phyloP scores from a whole-genome alignment of 2,888 invertebrate species.

The Formica aserva region DNA sequence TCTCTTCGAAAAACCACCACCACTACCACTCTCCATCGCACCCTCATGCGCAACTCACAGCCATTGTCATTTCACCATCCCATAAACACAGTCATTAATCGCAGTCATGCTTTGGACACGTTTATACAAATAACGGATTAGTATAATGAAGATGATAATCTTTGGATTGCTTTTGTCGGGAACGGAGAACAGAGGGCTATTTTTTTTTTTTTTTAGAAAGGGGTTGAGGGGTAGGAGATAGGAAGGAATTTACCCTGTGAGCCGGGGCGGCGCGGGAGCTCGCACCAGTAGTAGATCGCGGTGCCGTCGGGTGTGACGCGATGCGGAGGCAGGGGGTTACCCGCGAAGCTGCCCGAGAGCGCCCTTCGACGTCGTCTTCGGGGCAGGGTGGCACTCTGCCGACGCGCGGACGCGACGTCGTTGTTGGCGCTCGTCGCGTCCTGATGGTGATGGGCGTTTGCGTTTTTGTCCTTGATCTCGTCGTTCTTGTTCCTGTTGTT shows the following conservation, averaged over 20 bases:
- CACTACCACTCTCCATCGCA: conserved; percentile 55
- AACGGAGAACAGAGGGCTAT: not conserved
- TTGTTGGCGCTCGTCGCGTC: conserved; percentile 67
- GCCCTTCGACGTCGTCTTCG: conserved; percentile 82
- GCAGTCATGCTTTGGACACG: conserved; percentile 26
- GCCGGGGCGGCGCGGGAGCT: conserved; percentile 88
- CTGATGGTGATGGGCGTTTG: conserved; percentile 69
- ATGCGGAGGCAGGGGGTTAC: conserved; percentile 89
- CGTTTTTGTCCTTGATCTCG: conserved; percentile 78
- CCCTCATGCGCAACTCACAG: conserved; percentile 25
- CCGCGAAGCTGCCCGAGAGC: conserved; percentile 80
- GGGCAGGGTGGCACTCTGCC: conserved; percentile 83
- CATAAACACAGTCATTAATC: conserved; percentile 72
- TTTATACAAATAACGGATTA: conserved; percentile 42
- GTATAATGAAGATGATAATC: conserved; percentile 47
- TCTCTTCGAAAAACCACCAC: conserved; percentile 62
- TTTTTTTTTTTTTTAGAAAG: not conserved
- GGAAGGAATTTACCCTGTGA: conserved; percentile 84
- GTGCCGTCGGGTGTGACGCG: conserved; percentile 94
- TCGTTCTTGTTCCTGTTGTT: conserved; percentile 67
- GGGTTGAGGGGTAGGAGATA: not conserved
- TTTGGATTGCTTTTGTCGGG: conserved; percentile 5
- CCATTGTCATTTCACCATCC: conserved; percentile 69
- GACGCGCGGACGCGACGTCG: conserved; percentile 61
- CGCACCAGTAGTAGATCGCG: conserved; percentile 95